These are phyloP conservation scores for Zosterops hypoxanthus DNA, from an alignment of 2,113 vertebrate species.

Conservation along the genomic window DNA sequence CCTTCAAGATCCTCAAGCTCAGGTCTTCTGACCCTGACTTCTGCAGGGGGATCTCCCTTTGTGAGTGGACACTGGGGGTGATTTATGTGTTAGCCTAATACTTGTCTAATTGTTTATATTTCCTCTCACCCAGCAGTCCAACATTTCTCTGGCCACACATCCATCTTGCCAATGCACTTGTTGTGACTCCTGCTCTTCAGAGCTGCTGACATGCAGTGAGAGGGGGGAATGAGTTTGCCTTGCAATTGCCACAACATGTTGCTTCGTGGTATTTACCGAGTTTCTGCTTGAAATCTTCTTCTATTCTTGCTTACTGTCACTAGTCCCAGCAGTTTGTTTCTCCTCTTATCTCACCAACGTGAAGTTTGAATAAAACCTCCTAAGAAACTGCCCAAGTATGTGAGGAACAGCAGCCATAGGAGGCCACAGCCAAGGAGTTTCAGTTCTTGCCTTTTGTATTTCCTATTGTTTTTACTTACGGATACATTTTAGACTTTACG, in stretches of 20 bases:
- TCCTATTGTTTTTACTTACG: constrained; percentile 23
- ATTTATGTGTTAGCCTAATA: background rate
- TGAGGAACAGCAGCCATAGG: background rate
- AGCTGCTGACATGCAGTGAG: background rate
- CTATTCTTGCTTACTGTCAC: background rate
- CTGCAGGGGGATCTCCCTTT: background rate
- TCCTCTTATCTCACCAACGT: constrained; percentile 22
- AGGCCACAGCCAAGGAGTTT: constrained; percentile 11
- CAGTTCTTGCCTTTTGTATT: constrained; percentile 1
- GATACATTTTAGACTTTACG: background rate
- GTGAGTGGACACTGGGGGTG: background rate
- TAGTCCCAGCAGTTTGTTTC: constrained; percentile 22
- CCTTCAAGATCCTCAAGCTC: background rate
- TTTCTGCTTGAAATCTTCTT: background rate
- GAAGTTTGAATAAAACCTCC: constrained; percentile 39
- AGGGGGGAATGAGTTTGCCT: background rate
- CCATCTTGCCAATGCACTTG: background rate
- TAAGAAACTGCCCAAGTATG: background rate
- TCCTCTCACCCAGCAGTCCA: background rate
- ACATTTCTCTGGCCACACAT: background rate
- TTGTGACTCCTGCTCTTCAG: background rate
- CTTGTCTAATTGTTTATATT: background rate
- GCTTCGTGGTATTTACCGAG: background rate
- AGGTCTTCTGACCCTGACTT: background rate
- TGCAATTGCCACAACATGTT: background rate